Conservation (phyloP, 2,888 invertebrate genomes). For the Athetis lepigone region DNA sequence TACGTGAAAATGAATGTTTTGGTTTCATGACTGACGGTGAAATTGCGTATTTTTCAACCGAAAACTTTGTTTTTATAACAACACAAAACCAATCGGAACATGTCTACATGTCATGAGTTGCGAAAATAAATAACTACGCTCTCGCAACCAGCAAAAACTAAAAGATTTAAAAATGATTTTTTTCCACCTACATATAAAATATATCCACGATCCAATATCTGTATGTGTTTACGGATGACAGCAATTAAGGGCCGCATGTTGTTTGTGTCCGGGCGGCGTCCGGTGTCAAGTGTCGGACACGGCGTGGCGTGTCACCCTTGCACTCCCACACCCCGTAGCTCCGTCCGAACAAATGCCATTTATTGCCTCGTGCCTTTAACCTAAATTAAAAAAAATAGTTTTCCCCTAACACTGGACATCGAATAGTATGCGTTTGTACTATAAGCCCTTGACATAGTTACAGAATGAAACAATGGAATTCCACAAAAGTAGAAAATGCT, state of each 20-base stretch:
- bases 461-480: conserved; percentile 33
- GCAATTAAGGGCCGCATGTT: conserved; percentile 71
- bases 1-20: conserved; percentile 3
- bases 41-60: neutral
- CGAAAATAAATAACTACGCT: conserved; percentile 33
- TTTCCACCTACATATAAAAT: conserved; percentile 32
- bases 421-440: conserved; percentile 10
- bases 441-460: conserved; percentile 8
- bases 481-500: conserved; percentile 23
- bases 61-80: conserved; percentile 2
- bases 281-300: conserved; percentile 76
- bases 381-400: conserved; percentile 38
- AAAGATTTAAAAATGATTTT: conserved; percentile 43
- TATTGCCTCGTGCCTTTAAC: conserved; percentile 52
- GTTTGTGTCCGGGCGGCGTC: conserved; percentile 67
- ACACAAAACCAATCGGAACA: conserved; percentile 30
- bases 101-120: neutral
- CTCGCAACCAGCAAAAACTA: conserved; percentile 13
- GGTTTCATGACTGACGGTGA: neutral
- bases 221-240: conserved; percentile 67
- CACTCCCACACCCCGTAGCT: neutral
- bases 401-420: conserved; percentile 9
- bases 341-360: conserved; percentile 47
- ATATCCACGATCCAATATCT: conserved; percentile 50
- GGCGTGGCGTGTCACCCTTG: conserved; percentile 64